A percentile compares a stretch with the other conserved stretches of the same genome.
phyloP scores from a whole-genome alignment of 1,140 invertebrate species.

The Telenomus remus region DNA sequence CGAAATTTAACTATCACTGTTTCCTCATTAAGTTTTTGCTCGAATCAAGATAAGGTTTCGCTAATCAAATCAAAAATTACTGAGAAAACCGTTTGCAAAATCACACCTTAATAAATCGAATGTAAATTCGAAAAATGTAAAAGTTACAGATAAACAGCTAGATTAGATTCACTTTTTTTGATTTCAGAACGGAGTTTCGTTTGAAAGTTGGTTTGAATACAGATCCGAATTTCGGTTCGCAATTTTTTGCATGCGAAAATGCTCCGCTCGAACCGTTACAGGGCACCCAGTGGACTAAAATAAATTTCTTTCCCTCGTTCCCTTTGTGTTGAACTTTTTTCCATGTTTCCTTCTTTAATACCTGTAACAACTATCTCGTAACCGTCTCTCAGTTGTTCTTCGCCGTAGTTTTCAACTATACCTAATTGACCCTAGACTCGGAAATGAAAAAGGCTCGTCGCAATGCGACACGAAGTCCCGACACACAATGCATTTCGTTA shows the following conservation, averaged over 20 bases:
- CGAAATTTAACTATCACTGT: neutral
- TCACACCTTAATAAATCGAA: no score
- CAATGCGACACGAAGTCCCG: neutral
- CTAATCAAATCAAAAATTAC: no score
- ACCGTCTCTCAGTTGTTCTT: conserved; percentile 1
- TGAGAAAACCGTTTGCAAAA: no score
- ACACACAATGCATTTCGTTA: conserved; percentile 8
- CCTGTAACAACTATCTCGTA: conserved; percentile 1
- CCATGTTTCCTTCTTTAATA: neutral
- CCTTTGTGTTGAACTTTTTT: conserved; percentile 5
- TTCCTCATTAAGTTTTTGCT: neutral
- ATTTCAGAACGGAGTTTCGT: no score
- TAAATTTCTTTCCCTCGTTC: neutral
- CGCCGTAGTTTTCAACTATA: conserved; percentile 7
- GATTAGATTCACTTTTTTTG: no score
- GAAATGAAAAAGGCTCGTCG: neutral
- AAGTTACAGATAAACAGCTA: no score
- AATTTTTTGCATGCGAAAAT: no score
- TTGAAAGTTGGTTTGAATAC: no score
- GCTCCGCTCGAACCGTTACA: no score
- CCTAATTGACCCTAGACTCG: conserved; percentile 5
- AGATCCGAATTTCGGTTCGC: no score
- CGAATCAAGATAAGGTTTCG: no score
- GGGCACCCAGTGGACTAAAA: neutral
- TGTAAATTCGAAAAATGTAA: no score